Evolutionary conservation across 2,888 invertebrate genomes (phyloP).

Genomic region (Hydriomena furcata): DNA sequence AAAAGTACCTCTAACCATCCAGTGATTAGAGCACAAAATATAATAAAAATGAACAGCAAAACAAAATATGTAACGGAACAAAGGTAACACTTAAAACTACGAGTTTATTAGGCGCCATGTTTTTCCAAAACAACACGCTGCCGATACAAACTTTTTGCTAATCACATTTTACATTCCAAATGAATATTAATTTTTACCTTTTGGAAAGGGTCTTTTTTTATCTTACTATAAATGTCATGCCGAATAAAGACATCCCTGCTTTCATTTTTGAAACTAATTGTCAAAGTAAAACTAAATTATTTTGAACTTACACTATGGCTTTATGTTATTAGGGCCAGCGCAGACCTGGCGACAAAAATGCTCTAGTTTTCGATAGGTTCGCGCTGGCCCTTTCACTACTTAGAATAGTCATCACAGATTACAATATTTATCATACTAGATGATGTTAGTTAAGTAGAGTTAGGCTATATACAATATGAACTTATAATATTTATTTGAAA

Average conservation of each 20-base stretch:
- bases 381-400: conserved; percentile 45
- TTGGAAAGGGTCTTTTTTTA: no score
- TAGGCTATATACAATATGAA: conserved; percentile 11
- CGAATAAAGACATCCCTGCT: conserved; percentile 14
- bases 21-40: conserved; percentile 4
- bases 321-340: conserved; percentile 16
- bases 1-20: conserved; percentile 13
- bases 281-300: conserved; percentile 48
- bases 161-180: background rate
- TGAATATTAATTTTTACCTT: conserved; percentile 19
- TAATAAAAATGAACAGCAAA: conserved; percentile 19
- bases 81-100: conserved; percentile 19
- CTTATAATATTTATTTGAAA: background rate
- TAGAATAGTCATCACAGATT: conserved; percentile 75
- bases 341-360: background rate
- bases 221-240: conserved; percentile 11
- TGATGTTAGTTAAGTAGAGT: conserved; percentile 23
- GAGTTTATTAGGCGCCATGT: conserved; percentile 3
- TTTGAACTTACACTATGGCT: conserved; percentile 53
- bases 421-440: conserved; percentile 47
- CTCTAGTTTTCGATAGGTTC: background rate
- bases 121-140: conserved; percentile 15
- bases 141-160: background rate
- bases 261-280: no score
- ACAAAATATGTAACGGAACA: conserved; percentile 20